phyloP scores from a whole-genome alignment of 2,888 invertebrate species.

The Lasioglossum oenotherae region DNA sequence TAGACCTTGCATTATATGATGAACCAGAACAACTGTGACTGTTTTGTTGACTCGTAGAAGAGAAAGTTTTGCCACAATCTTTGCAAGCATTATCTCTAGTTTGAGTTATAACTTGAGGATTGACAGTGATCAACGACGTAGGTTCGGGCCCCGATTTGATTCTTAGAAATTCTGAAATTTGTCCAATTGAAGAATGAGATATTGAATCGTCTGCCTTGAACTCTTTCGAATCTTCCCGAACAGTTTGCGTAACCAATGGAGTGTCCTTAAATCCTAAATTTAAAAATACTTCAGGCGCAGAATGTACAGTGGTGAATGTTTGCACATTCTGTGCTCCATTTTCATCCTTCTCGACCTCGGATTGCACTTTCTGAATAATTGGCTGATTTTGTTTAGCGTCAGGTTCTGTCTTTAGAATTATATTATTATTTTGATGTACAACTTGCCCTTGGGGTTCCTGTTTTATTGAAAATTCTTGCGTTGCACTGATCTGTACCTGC shows the following conservation, averaged over 20 bases:
- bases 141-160: slow-evolving; percentile 79
- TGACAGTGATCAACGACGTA: slow-evolving; percentile 79
- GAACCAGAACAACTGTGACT: slow-evolving; percentile 75
- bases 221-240: slow-evolving; percentile 80
- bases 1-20: slow-evolving; percentile 33
- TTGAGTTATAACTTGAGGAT: slow-evolving; percentile 80
- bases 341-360: slow-evolving; percentile 77
- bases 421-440: slow-evolving; percentile 80
- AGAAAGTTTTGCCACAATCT: slow-evolving; percentile 82
- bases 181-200: slow-evolving; percentile 80
- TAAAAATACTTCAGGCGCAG: slow-evolving; percentile 81
- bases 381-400: slow-evolving; percentile 76
- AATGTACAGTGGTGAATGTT: slow-evolving; percentile 79
- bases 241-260: slow-evolving; percentile 73
- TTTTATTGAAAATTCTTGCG: slow-evolving; percentile 71
- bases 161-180: slow-evolving; percentile 82
- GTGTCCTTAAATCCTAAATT: slow-evolving; percentile 81
- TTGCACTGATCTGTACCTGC: slow-evolving; percentile 74
- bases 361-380: slow-evolving; percentile 77
- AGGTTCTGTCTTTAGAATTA: slow-evolving; percentile 75
- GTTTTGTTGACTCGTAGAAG: slow-evolving; percentile 77
- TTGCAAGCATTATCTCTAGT: slow-evolving; percentile 76
- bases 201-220: slow-evolving; percentile 79
- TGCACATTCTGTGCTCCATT: slow-evolving; percentile 74
- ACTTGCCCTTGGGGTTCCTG: slow-evolving; percentile 74